Evolutionary conservation across 2,888 invertebrate species (phyloP).

Genomic region (Nomada ferruginata): DNA sequence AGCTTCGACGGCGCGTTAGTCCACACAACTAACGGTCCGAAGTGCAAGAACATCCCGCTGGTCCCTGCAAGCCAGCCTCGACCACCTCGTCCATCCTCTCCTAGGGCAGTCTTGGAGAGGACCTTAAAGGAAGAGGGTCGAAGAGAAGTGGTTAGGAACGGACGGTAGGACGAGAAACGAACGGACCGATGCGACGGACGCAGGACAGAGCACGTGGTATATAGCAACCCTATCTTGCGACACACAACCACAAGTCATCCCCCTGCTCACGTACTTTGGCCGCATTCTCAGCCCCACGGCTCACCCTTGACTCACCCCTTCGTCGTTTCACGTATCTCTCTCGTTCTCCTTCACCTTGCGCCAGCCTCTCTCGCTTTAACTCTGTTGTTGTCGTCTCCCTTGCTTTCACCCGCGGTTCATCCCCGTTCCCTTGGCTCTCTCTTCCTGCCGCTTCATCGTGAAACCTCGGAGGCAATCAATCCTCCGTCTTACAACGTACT

Average conservation of each 20-base stretch:
- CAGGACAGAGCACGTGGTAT: slow-evolving; percentile 65
- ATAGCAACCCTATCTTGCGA: slow-evolving; percentile 82
- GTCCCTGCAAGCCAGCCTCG: slow-evolving; percentile 66
- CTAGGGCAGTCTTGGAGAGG: slow-evolving; percentile 70
- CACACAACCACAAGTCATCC: slow-evolving; percentile 83
- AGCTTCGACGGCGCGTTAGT: slow-evolving; percentile 61
- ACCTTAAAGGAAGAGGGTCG: slow-evolving; percentile 78
- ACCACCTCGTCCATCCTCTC: slow-evolving; percentile 71
- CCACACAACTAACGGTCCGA: slow-evolving; percentile 71
- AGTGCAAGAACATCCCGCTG: slow-evolving; percentile 78
- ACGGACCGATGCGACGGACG: slow-evolving; percentile 68
- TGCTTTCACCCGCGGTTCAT: slow-evolving; percentile 35
- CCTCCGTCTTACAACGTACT: slow-evolving; percentile 81
- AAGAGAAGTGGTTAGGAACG: slow-evolving; percentile 71
- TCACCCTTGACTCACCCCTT: slow-evolving; percentile 74
- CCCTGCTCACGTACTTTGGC: slow-evolving; percentile 69
- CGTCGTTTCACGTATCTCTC: slow-evolving; percentile 60
- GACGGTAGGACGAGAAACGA: slow-evolving; percentile 68
- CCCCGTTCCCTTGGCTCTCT: slow-evolving; percentile 44
- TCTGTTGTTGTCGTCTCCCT: slow-evolving; percentile 49
- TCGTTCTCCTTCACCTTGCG: slow-evolving; percentile 65
- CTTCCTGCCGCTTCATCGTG: slow-evolving; percentile 67
- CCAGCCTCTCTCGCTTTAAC: slow-evolving; percentile 62
- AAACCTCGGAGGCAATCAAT: slow-evolving; percentile 81
- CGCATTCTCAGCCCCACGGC: slow-evolving; percentile 72